Evolutionary conservation across 2,888 invertebrate genomes (phyloP), one percentile per base, ranked within the genome.

Genomic region (Patella ulyssiponensis): DNA sequence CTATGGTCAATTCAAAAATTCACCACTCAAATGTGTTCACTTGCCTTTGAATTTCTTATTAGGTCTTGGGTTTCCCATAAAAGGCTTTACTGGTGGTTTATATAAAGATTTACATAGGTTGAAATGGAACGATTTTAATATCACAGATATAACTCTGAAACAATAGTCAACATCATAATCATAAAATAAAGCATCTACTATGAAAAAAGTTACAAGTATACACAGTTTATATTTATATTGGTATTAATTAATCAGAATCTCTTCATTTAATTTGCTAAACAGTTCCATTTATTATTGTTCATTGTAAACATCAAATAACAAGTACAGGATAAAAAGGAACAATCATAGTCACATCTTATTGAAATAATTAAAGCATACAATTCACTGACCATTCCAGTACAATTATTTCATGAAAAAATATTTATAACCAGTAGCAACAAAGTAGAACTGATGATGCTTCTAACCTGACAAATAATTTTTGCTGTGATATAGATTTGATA

Each of bases 61-160:
- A 75, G 54, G 69, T 54, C 74, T 71, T 56, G 76, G 74, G 79
- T 54, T 64, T 23, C 23, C 64, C 12, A 64, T 5, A 64, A 64
- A n/a, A 27, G 71, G 71, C n/a, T 44, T 52, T 14, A 11, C 33
- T 9, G 51, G 71, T 52, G 64, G 58, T 44, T 69, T 64, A 69
- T 27, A 79, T n/a, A 23, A 58, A 33, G 73, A 74, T 9, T 85
- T 81, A 20, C 82, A 81, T 73, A 98, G 93, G 92, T 98, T 96
- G 91, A 96, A 98, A 92, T 98, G 98, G 89, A 98, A 98, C 0
- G 96, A 94, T 90, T 98, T 97, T 81, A 98, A 93, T 80, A 98
- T 95, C 0, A 94, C 94, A 4, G 92, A 92, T 64, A 93, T 86
- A 17, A 93, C 88, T 80, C 93, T 91, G 85, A 51, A 86, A 85